Evolutionary conservation across 2,797 vertebrate species (phyloP).

Genomic region (Glossophaga mutica): DNA sequence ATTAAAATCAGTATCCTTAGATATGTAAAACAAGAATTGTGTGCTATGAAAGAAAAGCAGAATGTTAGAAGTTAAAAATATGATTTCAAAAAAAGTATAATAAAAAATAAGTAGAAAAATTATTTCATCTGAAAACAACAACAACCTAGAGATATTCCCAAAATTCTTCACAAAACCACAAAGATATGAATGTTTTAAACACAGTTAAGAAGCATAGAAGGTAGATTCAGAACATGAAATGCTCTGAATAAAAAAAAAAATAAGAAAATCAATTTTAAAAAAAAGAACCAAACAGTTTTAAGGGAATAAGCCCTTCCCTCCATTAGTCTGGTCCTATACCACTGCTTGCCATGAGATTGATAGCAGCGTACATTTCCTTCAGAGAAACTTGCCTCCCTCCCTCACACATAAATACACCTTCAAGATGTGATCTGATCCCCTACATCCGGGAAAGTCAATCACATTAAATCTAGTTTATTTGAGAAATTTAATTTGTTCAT

Average conservation of each 20-base stretch:
- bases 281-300: background rate
- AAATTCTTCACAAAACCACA: background rate
- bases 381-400: background rate
- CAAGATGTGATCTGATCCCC: background rate
- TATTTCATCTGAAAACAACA: background rate
- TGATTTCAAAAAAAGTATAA: background rate
- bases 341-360: background rate
- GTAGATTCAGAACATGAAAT: background rate
- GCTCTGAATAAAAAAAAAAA: background rate
- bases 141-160: background rate
- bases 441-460: background rate
- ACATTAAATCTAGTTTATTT: background rate
- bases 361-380: background rate
- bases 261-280: background rate
- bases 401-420: background rate
- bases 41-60: background rate
- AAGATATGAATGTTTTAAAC: background rate
- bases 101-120: background rate
- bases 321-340: background rate
- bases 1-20: background rate
- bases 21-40: background rate
- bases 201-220: background rate
- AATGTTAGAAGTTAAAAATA: background rate
- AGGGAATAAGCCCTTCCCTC: background rate
- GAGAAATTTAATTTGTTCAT: background rate